These are phyloP conservation scores for Tinea trinotella DNA, from an alignment of 2,888 invertebrate species.

Conservation along the genomic window DNA sequence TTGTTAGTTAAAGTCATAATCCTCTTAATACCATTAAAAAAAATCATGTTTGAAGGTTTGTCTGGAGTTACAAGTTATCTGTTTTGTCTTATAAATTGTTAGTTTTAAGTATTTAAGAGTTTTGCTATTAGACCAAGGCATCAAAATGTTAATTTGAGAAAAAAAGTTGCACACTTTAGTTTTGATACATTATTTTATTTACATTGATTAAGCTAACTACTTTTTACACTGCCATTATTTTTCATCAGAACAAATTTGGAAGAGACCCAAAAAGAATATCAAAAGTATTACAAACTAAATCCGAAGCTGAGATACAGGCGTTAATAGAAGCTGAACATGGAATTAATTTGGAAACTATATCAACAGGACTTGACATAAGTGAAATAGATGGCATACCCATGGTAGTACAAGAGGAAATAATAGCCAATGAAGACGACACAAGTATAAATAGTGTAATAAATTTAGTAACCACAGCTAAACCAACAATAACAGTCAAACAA, in stretches of 20 bases:
- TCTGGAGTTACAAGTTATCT: too few species aligned
- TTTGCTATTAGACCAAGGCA: too few species aligned
- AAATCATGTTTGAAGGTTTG: too few species aligned
- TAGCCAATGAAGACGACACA: slow-evolving; percentile 60
- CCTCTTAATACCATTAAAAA: too few species aligned
- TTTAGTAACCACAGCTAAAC: slow-evolving; percentile 64
- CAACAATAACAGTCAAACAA: slow-evolving; percentile 50
- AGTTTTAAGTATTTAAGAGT: too few species aligned
- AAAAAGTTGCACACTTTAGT: too few species aligned
- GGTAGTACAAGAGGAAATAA: slow-evolving; percentile 55
- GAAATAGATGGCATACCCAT: slow-evolving; percentile 36
- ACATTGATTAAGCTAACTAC: too few species aligned
- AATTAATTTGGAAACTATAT: slow-evolving; percentile 45
- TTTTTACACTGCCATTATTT: too few species aligned
- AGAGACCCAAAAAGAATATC: slow-evolving; percentile 76
- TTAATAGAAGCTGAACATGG: slow-evolving; percentile 75
- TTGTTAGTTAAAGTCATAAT: too few species aligned
- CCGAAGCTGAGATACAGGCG: slow-evolving; percentile 76
- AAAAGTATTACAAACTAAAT: slow-evolving; percentile 76
- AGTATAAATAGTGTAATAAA: slow-evolving; percentile 68
- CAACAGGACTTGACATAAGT: slow-evolving; percentile 15
- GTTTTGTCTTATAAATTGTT: too few species aligned
- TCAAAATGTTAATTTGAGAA: too few species aligned
- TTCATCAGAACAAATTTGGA: slow-evolving; percentile 79
- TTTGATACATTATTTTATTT: too few species aligned